phyloP scores from a whole-genome alignment of 2,797 vertebrate species.

The Coreius guichenoti region DNA sequence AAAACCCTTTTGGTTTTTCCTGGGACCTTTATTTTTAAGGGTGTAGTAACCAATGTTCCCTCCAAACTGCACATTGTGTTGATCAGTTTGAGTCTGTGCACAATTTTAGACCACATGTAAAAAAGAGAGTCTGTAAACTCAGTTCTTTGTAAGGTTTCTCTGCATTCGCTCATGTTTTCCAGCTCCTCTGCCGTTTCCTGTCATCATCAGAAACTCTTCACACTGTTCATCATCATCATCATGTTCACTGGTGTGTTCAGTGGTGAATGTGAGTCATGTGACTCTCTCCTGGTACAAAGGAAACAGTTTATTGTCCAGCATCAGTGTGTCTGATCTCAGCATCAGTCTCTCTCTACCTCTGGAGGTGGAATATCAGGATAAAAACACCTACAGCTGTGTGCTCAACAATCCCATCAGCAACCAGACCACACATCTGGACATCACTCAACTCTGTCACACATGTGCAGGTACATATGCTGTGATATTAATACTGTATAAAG shows the following conservation, averaged over 20 bases:
- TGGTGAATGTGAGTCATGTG: neutral
- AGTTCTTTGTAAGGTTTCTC: neutral
- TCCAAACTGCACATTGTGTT: neutral
- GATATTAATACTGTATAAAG: too few species aligned
- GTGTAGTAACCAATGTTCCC: too few species aligned
- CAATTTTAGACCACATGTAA: neutral
- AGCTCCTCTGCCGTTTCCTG: neutral
- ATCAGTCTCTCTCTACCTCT: constrained; percentile 3
- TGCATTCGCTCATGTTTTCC: neutral
- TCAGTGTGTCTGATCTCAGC: constrained; percentile 11
- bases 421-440: neutral
- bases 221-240: neutral
- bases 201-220: neutral
- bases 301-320: neutral
- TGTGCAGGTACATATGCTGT: neutral
- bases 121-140: neutral
- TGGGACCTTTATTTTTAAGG: too few species aligned
- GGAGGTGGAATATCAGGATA: constrained; percentile 21
- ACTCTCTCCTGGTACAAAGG: constrained; percentile 25
- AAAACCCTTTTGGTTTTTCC: too few species aligned
- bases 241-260: neutral
- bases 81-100: neutral
- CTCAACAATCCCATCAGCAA: accelerated
- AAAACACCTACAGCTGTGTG: neutral
- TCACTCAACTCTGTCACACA: neutral